A percentile compares a stretch with the other conserved stretches of the same genome.
Conservation (phyloP, 2,113 vertebrate species). For the Tragelaphus scriptus region DNA sequence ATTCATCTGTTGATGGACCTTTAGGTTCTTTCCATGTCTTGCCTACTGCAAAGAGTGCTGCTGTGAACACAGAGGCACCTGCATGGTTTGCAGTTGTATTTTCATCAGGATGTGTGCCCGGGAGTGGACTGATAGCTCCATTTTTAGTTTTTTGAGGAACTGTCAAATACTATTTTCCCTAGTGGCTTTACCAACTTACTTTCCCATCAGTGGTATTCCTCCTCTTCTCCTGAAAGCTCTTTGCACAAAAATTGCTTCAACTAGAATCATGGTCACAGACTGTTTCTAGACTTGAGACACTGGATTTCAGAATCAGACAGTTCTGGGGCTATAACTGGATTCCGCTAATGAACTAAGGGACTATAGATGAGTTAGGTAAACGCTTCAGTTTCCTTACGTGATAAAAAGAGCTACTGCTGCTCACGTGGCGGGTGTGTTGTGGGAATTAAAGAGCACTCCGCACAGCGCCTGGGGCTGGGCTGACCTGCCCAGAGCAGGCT, state of each 20-base stretch:
- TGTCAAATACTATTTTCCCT: neutral
- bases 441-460: neutral
- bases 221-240: neutral
- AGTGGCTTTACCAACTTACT: neutral
- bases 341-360: neutral
- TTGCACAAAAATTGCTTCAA: neutral
- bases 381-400: neutral
- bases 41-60: neutral
- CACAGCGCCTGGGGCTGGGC: neutral
- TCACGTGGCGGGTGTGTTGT: neutral
- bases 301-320: neutral
- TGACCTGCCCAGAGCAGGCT: neutral
- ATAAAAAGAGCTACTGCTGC: neutral
- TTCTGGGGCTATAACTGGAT: neutral
- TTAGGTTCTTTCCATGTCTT: neutral
- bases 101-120: neutral
- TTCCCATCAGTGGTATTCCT: neutral
- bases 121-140: neutral
- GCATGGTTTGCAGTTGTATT: neutral
- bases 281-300: neutral
- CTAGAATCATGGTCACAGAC: neutral
- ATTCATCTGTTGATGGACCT: neutral
- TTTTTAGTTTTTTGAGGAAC: neutral
- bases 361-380: neutral
- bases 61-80: neutral